Evolutionary conservation across 2,113 vertebrate genomes (phyloP).

Genomic region (Leiothrix lutea): DNA sequence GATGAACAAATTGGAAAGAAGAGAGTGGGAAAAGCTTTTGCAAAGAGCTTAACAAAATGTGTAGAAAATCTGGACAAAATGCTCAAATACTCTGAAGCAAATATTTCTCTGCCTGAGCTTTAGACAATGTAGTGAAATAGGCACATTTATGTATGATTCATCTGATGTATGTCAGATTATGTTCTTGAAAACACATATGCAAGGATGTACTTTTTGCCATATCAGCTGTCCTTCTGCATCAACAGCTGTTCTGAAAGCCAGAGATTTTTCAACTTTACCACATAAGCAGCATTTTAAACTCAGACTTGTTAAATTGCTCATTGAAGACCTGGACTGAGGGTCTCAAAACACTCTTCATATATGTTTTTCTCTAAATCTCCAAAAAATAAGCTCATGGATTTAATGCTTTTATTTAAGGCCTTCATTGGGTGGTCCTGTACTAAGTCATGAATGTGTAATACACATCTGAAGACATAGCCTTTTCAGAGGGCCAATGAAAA

Average conservation of each 20-base stretch:
- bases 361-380: background rate
- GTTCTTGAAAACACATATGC: background rate
- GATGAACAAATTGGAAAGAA: background rate
- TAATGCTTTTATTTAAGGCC: background rate
- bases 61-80: background rate
- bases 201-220: background rate
- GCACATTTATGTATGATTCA: background rate
- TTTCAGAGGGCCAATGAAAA: background rate
- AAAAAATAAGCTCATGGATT: background rate
- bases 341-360: background rate
- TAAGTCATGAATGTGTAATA: background rate
- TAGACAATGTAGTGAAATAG: background rate
- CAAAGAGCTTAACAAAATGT: background rate
- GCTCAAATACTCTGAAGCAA: background rate
- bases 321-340: background rate
- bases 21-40: background rate
- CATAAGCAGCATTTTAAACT: background rate
- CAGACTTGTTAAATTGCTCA: background rate
- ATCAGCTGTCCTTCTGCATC: background rate
- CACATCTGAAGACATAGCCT: background rate
- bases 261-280: background rate
- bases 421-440: background rate
- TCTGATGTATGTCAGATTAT: background rate
- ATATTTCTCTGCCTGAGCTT: background rate
- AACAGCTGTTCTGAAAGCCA: background rate